These are phyloP conservation scores for Dendrolimus kikuchii DNA, from an alignment of 1,140 invertebrate species.

Conservation along the genomic window DNA sequence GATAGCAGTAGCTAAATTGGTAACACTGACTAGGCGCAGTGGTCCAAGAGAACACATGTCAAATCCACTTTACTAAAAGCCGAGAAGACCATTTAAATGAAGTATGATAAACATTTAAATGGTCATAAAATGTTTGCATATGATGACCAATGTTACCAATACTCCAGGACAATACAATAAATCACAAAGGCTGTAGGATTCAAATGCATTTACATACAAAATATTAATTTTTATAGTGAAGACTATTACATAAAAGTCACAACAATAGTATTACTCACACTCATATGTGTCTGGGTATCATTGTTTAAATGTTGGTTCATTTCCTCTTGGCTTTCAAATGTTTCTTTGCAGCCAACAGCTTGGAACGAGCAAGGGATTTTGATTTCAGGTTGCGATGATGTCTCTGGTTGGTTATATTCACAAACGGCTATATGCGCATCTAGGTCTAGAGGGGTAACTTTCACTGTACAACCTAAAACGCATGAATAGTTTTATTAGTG, in stretches of 20 bases:
- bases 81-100: too few relatives aligned
- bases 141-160: too few relatives aligned
- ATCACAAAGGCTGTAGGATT: too few relatives aligned
- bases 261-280: constrained; percentile 60
- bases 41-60: too few relatives aligned
- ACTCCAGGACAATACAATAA: too few relatives aligned
- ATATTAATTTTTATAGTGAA: not conserved
- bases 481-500: constrained; percentile 5
- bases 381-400: constrained; percentile 38
- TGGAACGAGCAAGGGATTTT: constrained; percentile 73
- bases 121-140: too few relatives aligned
- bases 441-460: constrained; percentile 79
- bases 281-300: constrained; percentile 74
- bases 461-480: constrained; percentile 74
- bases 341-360: constrained; percentile 74
- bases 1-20: too few relatives aligned
- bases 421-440: constrained; percentile 77
- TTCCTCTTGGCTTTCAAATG: constrained; percentile 74
- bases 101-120: too few relatives aligned
- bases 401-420: constrained; percentile 67
- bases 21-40: too few relatives aligned
- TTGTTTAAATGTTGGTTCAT: constrained; percentile 73
- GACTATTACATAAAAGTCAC: not conserved
- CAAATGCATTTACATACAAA: too few relatives aligned
- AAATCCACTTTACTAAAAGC: too few relatives aligned